A percentile compares a stretch with the other conserved stretches of the same genome.
Evolutionary conservation across 2,888 invertebrate genomes (phyloP).

Genomic region (Patella ulyssiponensis): DNA sequence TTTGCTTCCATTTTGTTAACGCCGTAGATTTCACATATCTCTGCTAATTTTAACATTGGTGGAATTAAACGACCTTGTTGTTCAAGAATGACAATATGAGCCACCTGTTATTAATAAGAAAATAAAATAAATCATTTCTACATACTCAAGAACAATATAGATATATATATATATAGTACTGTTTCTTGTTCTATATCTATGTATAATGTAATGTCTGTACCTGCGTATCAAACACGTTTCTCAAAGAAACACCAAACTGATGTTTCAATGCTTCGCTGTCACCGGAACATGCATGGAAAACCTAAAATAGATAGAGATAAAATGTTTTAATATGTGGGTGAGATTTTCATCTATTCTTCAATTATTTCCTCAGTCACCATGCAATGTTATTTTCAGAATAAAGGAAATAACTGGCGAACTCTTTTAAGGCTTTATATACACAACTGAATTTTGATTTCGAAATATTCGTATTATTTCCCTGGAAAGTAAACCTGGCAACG

Average conservation of each 20-base stretch:
- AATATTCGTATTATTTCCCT: too few species aligned
- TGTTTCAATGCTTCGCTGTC: constrained; percentile 17
- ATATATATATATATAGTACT: too few species aligned
- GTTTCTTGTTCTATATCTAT: too few species aligned
- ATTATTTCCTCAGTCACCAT: too few species aligned
- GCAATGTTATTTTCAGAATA: too few species aligned
- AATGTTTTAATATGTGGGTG: neutral
- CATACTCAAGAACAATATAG: too few species aligned
- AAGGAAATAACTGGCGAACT: too few species aligned
- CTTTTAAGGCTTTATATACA: too few species aligned
- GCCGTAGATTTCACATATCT: constrained; percentile 11
- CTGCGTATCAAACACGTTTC: constrained; percentile 19
- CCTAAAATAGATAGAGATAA: neutral
- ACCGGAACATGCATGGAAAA: constrained; percentile 15
- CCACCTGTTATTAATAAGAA: neutral
- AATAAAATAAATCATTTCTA: too few species aligned
- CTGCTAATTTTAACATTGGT: constrained; percentile 10
- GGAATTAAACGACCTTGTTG: constrained; percentile 15
- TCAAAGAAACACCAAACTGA: constrained; percentile 20
- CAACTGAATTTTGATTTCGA: too few species aligned
- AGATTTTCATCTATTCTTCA: too few species aligned
- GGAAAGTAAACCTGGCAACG: too few species aligned
- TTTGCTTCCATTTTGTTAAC: constrained; percentile 9
- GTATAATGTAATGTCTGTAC: neutral
- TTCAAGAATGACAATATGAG: constrained; percentile 8